Evolutionary conservation across 2,797 vertebrate species (phyloP).

Genomic region (Sciaenops ocellatus): DNA sequence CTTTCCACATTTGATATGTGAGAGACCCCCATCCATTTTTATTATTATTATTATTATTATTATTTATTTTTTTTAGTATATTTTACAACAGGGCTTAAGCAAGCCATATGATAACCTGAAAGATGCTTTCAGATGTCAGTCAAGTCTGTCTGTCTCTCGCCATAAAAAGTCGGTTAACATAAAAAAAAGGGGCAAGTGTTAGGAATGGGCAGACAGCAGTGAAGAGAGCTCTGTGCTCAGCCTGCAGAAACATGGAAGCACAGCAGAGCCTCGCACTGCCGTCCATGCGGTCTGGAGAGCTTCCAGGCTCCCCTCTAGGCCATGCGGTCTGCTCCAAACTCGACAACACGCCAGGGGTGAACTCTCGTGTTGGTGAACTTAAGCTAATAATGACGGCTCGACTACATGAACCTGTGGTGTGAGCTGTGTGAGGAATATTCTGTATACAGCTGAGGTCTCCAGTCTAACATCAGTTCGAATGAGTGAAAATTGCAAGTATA

Average conservation of each 20-base stretch:
- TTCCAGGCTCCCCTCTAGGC: constrained; percentile 69
- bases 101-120: constrained; percentile 98
- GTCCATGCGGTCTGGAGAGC: constrained; percentile 71
- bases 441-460: constrained; percentile 81
- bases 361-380: constrained; percentile 60
- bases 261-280: constrained; percentile 71
- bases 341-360: constrained; percentile 66
- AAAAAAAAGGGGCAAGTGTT: constrained; percentile 85
- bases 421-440: constrained; percentile 57
- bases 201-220: constrained; percentile 82
- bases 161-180: constrained; percentile 86
- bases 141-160: constrained; percentile 86
- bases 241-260: constrained; percentile 69
- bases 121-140: constrained; percentile 93
- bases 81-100: constrained; percentile 98
- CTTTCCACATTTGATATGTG: constrained; percentile 99
- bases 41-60: constrained; percentile 74
- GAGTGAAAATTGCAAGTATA: constrained; percentile 71
- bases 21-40: constrained; percentile 95
- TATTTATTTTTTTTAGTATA: constrained; percentile 83
- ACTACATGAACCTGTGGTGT: constrained; percentile 57
- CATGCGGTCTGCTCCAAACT: constrained; percentile 66
- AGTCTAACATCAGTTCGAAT: constrained; percentile 73
- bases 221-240: constrained; percentile 66
- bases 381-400: constrained; percentile 57